A percentile compares a stretch with the other conserved stretches of the same genome.
These are phyloP conservation scores for Gadopsis marmoratus DNA, from an alignment of 2,797 vertebrate genomes.

Conservation along the genomic window DNA sequence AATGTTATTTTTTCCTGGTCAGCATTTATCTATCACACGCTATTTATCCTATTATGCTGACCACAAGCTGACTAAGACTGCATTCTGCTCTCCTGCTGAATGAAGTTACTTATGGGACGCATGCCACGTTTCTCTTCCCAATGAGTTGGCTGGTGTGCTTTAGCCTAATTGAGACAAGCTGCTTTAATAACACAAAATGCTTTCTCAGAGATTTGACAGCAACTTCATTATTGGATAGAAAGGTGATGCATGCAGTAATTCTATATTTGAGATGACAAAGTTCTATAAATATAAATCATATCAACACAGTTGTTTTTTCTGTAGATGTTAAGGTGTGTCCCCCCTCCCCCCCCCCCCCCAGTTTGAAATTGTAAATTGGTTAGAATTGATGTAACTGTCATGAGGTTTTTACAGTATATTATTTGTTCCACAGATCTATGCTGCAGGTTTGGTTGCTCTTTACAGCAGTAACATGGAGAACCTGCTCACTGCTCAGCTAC, in stretches of 20 bases:
- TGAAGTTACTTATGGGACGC: conserved; percentile 37
- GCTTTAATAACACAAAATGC: conserved; percentile 42
- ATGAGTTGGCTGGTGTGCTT: conserved; percentile 36
- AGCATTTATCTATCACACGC: conserved; percentile 19
- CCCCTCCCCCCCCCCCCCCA: too few species aligned
- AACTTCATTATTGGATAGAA: conserved; percentile 13
- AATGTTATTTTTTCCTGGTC: conserved; percentile 3
- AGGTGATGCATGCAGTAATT: background rate
- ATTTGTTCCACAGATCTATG: background rate
- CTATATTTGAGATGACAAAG: conserved; percentile 6
- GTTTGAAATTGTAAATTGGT: background rate
- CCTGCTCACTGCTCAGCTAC: background rate
- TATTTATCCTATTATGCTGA: conserved; percentile 44
- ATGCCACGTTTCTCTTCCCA: conserved; percentile 47
- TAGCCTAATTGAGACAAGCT: conserved; percentile 6
- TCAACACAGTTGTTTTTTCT: background rate
- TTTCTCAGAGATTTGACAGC: conserved; percentile 12
- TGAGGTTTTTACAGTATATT: background rate
- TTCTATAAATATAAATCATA: background rate
- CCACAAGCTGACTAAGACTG: conserved; percentile 35
- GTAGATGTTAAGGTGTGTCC: background rate
- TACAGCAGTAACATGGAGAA: background rate
- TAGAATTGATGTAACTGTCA: background rate
- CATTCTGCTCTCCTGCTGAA: conserved; percentile 30
- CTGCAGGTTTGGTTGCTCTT: background rate